Conservation (phyloP, 1,140 invertebrate species). For the Wiebesia pumilae region DNA sequence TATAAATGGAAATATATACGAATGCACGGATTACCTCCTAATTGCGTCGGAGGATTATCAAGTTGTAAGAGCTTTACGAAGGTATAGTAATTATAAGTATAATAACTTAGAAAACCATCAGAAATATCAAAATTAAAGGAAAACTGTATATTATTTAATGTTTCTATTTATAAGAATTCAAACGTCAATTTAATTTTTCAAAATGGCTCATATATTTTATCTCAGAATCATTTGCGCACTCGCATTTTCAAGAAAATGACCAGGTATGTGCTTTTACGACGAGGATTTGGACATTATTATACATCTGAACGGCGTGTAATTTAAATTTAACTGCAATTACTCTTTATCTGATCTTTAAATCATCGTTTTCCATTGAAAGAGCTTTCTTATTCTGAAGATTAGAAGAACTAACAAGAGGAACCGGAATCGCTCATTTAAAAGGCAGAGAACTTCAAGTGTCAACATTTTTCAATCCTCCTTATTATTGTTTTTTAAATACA, state of each 20-base stretch:
- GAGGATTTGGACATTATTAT: background rate
- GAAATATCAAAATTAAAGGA: constrained; percentile 53
- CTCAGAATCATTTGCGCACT: constrained; percentile 53
- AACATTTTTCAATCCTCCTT: constrained; percentile 61
- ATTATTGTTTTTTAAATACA: constrained; percentile 61
- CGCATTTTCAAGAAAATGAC: constrained; percentile 59
- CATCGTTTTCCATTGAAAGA: background rate
- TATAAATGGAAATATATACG: background rate
- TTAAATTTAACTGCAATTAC: background rate
- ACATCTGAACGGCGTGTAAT: background rate
- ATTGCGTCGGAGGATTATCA: background rate
- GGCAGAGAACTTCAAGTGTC: constrained; percentile 59
- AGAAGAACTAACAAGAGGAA: constrained; percentile 29
- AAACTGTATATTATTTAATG: constrained; percentile 47
- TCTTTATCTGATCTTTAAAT: background rate
- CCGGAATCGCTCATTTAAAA: constrained; percentile 54
- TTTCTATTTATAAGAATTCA: constrained; percentile 59
- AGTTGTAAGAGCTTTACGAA: background rate
- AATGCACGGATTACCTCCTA: background rate
- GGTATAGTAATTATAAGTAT: background rate
- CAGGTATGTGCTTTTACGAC: constrained; percentile 51
- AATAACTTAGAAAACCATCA: constrained; percentile 58
- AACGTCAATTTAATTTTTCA: constrained; percentile 60
- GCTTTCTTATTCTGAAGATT: no score
- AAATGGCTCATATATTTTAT: constrained; percentile 62